These are phyloP conservation scores for Poeciliopsis presidionis DNA, from an alignment of 2,797 vertebrate species.

Conservation along the genomic window DNA sequence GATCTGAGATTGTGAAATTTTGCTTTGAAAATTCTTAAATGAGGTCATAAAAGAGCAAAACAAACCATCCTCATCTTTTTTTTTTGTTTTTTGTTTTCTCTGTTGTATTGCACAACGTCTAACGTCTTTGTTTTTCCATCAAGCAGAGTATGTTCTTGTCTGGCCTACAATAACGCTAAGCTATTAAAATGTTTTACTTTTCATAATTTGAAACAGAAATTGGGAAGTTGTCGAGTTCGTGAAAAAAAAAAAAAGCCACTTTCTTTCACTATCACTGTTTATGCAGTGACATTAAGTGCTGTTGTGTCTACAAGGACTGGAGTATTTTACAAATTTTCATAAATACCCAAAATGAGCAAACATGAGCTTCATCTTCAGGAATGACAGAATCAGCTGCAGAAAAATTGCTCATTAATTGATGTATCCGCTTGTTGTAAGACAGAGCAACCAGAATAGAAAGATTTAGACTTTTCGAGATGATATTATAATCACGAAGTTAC, in stretches of 20 bases:
- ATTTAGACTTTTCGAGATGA: constrained; percentile 47
- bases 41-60: background rate
- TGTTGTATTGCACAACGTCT: background rate
- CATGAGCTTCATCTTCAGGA: constrained; percentile 3
- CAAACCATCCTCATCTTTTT: background rate
- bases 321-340: background rate
- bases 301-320: background rate
- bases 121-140: background rate
- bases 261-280: background rate
- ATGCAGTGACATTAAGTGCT: background rate
- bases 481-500: constrained; percentile 61
- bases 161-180: background rate
- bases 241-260: background rate
- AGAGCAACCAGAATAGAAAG: constrained; percentile 30
- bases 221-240: background rate
- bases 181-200: background rate
- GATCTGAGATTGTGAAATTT: background rate
- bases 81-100: background rate
- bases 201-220: background rate
- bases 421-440: constrained; percentile 24
- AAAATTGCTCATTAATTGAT: constrained; percentile 15
- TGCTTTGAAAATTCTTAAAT: background rate
- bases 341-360: constrained; percentile 4
- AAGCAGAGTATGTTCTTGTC: background rate
- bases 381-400: background rate